These are phyloP conservation scores for Poeciliopsis presidionis DNA, from an alignment of 2,797 vertebrate genomes.

Conservation along the genomic window DNA sequence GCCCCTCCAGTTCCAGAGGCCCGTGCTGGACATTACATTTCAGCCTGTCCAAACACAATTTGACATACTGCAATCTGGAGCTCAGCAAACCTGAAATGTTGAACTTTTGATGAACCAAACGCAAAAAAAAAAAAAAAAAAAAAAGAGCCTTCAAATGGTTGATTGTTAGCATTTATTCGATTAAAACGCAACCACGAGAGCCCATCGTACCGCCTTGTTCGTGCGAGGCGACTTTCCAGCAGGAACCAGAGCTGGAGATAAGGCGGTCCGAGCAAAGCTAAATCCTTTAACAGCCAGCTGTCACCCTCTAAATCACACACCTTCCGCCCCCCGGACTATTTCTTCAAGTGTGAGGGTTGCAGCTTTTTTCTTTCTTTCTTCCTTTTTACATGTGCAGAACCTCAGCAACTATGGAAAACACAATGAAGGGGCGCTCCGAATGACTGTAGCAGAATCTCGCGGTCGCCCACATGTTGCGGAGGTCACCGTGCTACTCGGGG, in stretches of 20 bases:
- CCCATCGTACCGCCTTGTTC: conserved; percentile 47
- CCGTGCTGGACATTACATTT: conserved; percentile 66
- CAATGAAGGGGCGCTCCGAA: conserved; percentile 37
- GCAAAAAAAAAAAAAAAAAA: no score
- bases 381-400: conserved; percentile 43
- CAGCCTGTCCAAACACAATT: conserved; percentile 77
- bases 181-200: conserved; percentile 59
- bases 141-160: conserved; percentile 58
- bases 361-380: conserved; percentile 17
- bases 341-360: conserved; percentile 47
- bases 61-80: conserved; percentile 67
- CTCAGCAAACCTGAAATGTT: conserved; percentile 66
- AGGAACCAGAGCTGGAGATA: conserved; percentile 64
- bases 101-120: conserved; percentile 78
- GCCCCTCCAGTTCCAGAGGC: conserved; percentile 54
- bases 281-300: conserved; percentile 60
- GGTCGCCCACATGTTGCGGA: conserved; percentile 46
- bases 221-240: conserved; percentile 33
- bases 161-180: conserved; percentile 76
- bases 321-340: conserved; percentile 38
- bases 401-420: conserved; percentile 39
- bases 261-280: conserved; percentile 57
- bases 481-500: conserved; percentile 56
- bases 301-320: conserved; percentile 78
- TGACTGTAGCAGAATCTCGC: conserved; percentile 46